Percentiles rank a stretch among this genome's conserved stretches.
phyloP scores from a whole-genome alignment of 2,797 vertebrate species.

The Microchirus variegatus region DNA sequence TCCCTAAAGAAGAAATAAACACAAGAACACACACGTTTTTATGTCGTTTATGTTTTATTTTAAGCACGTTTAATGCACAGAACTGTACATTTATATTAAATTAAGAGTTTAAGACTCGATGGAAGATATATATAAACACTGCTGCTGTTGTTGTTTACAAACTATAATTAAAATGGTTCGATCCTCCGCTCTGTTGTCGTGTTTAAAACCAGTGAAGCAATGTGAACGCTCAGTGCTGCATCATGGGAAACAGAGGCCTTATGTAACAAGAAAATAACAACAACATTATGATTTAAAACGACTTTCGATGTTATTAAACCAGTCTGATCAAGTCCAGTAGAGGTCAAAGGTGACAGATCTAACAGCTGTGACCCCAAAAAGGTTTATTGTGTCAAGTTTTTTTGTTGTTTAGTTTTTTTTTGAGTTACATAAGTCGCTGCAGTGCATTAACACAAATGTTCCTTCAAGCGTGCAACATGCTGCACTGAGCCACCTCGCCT shows the following conservation, averaged over 20 bases:
- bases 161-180: no score
- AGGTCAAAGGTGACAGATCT: neutral
- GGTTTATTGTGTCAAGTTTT: neutral
- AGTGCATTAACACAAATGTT: conserved; percentile 72
- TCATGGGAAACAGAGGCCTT: conserved; percentile 21
- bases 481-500: conserved; percentile 38
- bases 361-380: no score
- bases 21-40: no score
- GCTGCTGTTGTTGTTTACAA: no score
- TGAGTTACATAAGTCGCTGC: conserved; percentile 73
- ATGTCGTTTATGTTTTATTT: no score
- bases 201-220: neutral
- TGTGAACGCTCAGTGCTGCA: conserved; percentile 11
- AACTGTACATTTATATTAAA: no score
- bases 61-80: no score
- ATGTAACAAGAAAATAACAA: conserved; percentile 32
- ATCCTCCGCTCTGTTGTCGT: neutral
- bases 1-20: no score
- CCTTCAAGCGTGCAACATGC: conserved; percentile 61
- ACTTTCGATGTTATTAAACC: neutral
- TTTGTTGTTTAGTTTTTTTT: conserved; percentile 16
- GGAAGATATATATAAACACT: no score
- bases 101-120: no score
- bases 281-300: neutral
- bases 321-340: neutral